phyloP scores from a whole-genome alignment of 1,140 invertebrate species.

The Drosophila baimaii region DNA sequence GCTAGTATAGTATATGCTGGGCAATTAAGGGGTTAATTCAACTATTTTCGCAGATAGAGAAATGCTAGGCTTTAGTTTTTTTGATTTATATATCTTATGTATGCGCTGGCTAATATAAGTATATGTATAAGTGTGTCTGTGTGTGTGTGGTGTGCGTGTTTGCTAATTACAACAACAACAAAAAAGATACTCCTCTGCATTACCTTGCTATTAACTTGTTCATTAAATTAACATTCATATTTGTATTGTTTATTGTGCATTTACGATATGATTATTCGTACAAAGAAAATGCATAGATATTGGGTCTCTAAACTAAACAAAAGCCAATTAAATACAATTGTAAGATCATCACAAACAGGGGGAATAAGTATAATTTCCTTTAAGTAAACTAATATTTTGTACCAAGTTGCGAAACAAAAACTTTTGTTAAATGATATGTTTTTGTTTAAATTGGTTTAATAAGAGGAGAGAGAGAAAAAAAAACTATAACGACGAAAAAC shows the following conservation, averaged over 20 bases:
- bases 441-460: slow-evolving; percentile 8
- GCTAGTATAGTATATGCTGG: slow-evolving; percentile 34
- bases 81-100: slow-evolving; percentile 31
- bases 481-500: slow-evolving; percentile 5
- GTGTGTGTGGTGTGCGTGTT: slow-evolving; percentile 30
- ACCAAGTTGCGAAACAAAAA: slow-evolving; percentile 45
- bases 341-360: slow-evolving; percentile 24
- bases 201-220: slow-evolving; percentile 23
- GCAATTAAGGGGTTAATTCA: slow-evolving; percentile 36
- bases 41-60: slow-evolving; percentile 48
- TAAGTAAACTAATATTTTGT: slow-evolving; percentile 47
- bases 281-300: slow-evolving; percentile 51
- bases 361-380: slow-evolving; percentile 18
- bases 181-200: slow-evolving; percentile 33
- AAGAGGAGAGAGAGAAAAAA: slow-evolving; percentile 3
- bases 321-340: slow-evolving; percentile 19
- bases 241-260: slow-evolving; percentile 63
- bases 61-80: slow-evolving; percentile 58
- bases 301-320: slow-evolving; percentile 9
- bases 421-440: slow-evolving; percentile 61
- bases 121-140: too few relatives aligned
- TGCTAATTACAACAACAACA: slow-evolving; percentile 72
- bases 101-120: slow-evolving; percentile 31
- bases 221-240: slow-evolving; percentile 43
- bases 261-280: slow-evolving; percentile 76